These are phyloP conservation scores for Luperina nickerlii DNA, from an alignment of 2,888 invertebrate species.

Conservation along the genomic window DNA sequence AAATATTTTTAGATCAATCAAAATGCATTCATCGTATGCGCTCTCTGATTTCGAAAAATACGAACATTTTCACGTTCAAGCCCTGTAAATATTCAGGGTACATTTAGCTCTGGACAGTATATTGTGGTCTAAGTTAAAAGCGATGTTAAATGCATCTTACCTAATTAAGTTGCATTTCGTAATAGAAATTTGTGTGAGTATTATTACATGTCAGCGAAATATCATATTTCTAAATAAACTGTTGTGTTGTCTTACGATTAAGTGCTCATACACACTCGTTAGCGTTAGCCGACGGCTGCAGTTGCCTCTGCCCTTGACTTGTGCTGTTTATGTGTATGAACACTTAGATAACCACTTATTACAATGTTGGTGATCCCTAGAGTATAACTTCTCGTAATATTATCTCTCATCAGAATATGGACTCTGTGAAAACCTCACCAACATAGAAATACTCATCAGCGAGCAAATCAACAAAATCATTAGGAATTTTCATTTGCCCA, in stretches of 20 bases:
- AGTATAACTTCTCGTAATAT: neutral
- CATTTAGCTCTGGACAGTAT: constrained; percentile 59
- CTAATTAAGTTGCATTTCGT: neutral
- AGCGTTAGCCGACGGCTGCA: too few species aligned
- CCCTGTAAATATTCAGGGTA: constrained; percentile 64
- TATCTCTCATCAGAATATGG: neutral
- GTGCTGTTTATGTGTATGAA: too few species aligned
- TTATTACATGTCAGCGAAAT: neutral
- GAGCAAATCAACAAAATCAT: neutral
- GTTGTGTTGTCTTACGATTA: neutral
- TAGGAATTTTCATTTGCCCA: neutral
- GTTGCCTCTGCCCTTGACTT: too few species aligned
- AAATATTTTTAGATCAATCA: constrained; percentile 64
- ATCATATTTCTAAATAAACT: neutral
- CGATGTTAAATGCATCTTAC: neutral
- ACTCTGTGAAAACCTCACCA: too few species aligned
- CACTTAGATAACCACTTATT: neutral
- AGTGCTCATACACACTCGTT: neutral
- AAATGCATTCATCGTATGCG: constrained; percentile 42
- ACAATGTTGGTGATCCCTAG: neutral
- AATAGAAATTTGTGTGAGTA: neutral
- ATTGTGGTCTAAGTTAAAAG: constrained; percentile 41
- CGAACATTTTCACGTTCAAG: constrained; percentile 59
- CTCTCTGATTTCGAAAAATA: constrained; percentile 60
- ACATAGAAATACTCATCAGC: neutral